Base-by-base conservation (phyloP, 2,888 invertebrate genomes). In the Drosophila flavopinicola region DNA sequence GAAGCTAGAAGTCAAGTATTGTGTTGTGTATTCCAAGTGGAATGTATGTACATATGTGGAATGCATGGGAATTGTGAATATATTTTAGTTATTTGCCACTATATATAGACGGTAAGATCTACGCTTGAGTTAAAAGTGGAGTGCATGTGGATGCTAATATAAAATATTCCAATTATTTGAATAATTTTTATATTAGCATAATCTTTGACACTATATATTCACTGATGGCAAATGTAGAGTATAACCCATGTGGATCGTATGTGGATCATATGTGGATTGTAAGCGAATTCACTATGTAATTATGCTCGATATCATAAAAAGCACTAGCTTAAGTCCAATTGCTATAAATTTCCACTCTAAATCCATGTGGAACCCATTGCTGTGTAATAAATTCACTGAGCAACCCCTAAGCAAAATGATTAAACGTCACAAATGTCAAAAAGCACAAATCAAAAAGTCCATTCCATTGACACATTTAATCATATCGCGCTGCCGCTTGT, bases 391-490 rank as follows among this genome's bases (percentile, higher is more conserved):
- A 30, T 11, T 11, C 25, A 13, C 3, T 2, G 3, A 29, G 13
- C 11, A 13, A 9, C 39, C 24, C 45, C 7, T 1, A 15, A 9
- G n/a, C 3, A 9, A 41, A 35, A 15, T 57, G 32, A 39, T 39
- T 2, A 7, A 25, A 30, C 29, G 5, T 29, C 23, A 35, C 15
- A 44, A 39, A 30, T 49, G 38, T 42, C 49, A 52, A 39, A 66
- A 57, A 47, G 2, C 20, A 29, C 56, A 58, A 58, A 52, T 57
- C 64, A 76, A 53, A 65, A 56, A 59, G n/a, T 68, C 49, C 54
- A 75, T 64, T 69, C 66, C 66, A 66, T 74, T 74, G 74, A 74
- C 74, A 74, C 74, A 76, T 63, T 76, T 73, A 51, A 49, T 35
- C 53, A 39, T 30, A 33, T 56, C 17, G 44, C n/a, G n/a, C n/a